phyloP scores from a whole-genome alignment of 92 coral and sea anemone genomes.

The Actinernus sp. region DNA sequence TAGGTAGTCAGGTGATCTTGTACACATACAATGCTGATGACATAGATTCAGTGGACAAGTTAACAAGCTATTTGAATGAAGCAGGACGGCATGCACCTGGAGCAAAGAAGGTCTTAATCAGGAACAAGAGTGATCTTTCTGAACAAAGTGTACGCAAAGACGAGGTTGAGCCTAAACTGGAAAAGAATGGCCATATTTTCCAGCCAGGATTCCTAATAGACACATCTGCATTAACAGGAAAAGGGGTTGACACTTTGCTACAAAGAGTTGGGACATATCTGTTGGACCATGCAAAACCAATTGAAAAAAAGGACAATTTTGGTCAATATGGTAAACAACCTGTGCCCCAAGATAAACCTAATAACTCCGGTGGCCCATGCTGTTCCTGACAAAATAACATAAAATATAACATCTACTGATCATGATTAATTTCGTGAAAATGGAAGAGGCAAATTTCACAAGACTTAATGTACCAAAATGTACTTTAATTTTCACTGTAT shows the following conservation, averaged over 20 bases:
- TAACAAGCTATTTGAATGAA: constrained; percentile 1
- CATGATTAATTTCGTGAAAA: no score
- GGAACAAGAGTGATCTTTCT: constrained; percentile 20
- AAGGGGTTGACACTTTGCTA: constrained; percentile 11
- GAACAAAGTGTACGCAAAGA: constrained; percentile 12
- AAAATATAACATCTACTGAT: no score
- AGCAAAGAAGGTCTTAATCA: constrained; percentile 23
- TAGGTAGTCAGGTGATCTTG: constrained; percentile 5
- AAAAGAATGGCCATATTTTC: neutral
- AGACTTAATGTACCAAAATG: no score
- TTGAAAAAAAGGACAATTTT: neutral
- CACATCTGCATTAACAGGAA: constrained; percentile 16
- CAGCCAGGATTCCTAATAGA: neutral
- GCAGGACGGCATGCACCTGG: constrained; percentile 16
- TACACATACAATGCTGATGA: constrained; percentile 34
- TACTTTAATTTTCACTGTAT: no score
- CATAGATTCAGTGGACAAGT: constrained; percentile 19
- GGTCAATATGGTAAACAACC: neutral
- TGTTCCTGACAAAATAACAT: no score
- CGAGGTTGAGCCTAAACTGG: constrained; percentile 10
- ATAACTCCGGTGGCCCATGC: no score
- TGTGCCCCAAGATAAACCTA: neutral
- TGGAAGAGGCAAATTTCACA: no score
- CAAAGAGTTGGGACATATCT: constrained; percentile 3
- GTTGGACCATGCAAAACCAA: constrained; percentile 20